Conservation (phyloP, 2,888 invertebrate species). For the Scaptomyza caliginosa region DNA sequence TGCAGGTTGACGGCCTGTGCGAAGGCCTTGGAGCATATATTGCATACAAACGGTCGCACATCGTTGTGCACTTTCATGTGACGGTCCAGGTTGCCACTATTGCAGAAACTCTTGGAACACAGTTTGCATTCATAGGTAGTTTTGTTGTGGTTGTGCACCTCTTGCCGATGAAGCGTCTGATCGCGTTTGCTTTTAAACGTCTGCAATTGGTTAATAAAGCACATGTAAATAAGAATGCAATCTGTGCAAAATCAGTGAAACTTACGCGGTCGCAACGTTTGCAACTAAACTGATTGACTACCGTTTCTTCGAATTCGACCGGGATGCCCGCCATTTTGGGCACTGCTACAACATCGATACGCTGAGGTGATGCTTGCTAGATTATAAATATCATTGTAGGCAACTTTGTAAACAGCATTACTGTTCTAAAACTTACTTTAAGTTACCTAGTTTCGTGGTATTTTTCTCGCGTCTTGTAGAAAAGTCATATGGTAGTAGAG, state of each 20-base stretch:
- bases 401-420: conserved; percentile 2
- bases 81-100: conserved; percentile 83
- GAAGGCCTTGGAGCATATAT: conserved; percentile 82
- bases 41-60: conserved; percentile 82
- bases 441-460: conserved; percentile 54
- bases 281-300: conserved; percentile 70
- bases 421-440: conserved; percentile 56
- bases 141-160: conserved; percentile 82
- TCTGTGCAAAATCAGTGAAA: conserved; percentile 9
- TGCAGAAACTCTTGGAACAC: conserved; percentile 83
- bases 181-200: conserved; percentile 83
- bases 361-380: conserved; percentile 36
- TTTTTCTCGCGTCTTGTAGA: conserved; percentile 65
- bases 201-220: conserved; percentile 46
- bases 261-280: conserved; percentile 76
- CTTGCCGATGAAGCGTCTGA: conserved; percentile 82
- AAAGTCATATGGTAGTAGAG: conserved; percentile 70
- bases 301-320: conserved; percentile 72
- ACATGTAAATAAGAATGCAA: conserved; percentile 7
- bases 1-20: conserved; percentile 83
- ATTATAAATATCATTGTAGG: conserved; percentile 10
- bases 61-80: conserved; percentile 84
- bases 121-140: conserved; percentile 82
- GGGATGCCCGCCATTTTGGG: conserved; percentile 66
- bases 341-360: conserved; percentile 66